Percentiles rank a stretch among this genome's conserved stretches.
These are phyloP conservation scores for Paratilapia polleni DNA, from an alignment of 2,113 vertebrate species.

Conservation along the genomic window DNA sequence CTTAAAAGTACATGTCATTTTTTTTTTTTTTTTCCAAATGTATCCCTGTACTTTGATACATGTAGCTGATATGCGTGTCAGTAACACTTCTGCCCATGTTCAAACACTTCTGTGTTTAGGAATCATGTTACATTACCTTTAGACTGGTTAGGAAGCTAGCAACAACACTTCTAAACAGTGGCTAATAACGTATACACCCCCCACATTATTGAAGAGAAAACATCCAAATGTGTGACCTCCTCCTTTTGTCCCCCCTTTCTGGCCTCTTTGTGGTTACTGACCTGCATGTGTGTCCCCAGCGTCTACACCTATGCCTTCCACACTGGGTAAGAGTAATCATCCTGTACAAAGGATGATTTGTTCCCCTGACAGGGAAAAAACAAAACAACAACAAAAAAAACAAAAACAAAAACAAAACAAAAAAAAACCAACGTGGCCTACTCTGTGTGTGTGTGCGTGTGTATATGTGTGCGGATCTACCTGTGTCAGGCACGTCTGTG, in stretches of 20 bases:
- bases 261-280: no score
- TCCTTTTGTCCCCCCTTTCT: no score
- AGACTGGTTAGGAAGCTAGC: neutral
- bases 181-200: no score
- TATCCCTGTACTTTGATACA: neutral
- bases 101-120: neutral
- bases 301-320: neutral
- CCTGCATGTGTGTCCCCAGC: no score
- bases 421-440: fast-evolving
- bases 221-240: no score
- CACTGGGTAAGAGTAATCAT: neutral
- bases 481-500: constrained; percentile 96
- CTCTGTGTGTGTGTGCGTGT: neutral
- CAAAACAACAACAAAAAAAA: no score
- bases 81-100: neutral
- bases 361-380: neutral
- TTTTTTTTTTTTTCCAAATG: fast-evolving
- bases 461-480: constrained; percentile 54
- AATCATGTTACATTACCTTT: neutral
- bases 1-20: neutral
- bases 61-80: neutral
- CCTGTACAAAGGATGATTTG: neutral
- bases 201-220: no score
- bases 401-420: neutral
- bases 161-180: no score